Conservation (phyloP, 2,797 vertebrate species). For the Loris lydekkerianus region DNA sequence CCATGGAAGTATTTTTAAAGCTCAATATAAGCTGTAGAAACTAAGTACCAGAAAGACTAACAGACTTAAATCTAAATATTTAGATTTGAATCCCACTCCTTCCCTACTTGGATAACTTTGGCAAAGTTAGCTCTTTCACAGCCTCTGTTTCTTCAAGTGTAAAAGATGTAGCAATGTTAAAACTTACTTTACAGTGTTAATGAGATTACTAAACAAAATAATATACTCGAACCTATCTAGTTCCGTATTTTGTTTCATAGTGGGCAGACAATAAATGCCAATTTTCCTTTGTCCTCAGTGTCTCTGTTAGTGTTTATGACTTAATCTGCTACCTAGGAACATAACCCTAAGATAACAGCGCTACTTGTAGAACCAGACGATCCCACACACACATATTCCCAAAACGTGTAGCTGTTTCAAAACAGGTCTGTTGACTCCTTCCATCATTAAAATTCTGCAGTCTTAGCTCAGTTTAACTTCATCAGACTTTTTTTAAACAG, state of each 20-base stretch:
- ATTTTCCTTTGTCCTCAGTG: neutral
- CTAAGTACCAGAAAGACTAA: neutral
- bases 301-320: neutral
- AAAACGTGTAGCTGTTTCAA: conserved; percentile 47
- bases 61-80: neutral
- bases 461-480: conserved; percentile 39
- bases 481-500: neutral
- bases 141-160: neutral
- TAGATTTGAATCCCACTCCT: neutral
- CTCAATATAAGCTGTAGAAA: neutral
- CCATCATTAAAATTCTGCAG: conserved; percentile 34
- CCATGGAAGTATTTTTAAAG: neutral
- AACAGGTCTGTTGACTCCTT: conserved; percentile 64
- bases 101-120: neutral
- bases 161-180: neutral
- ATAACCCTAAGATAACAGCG: neutral
- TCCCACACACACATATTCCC: neutral
- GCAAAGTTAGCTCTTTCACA: neutral
- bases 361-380: neutral
- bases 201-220: conserved; percentile 26
- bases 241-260: conserved; percentile 47
- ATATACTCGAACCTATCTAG: neutral
- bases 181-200: neutral
- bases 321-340: conserved; percentile 38
- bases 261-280: neutral